Percentiles rank a stretch among this genome's conserved stretches.
These are phyloP conservation scores for Sorex araneus DNA, from an alignment of 2,113 vertebrate species.

Conservation along the genomic window DNA sequence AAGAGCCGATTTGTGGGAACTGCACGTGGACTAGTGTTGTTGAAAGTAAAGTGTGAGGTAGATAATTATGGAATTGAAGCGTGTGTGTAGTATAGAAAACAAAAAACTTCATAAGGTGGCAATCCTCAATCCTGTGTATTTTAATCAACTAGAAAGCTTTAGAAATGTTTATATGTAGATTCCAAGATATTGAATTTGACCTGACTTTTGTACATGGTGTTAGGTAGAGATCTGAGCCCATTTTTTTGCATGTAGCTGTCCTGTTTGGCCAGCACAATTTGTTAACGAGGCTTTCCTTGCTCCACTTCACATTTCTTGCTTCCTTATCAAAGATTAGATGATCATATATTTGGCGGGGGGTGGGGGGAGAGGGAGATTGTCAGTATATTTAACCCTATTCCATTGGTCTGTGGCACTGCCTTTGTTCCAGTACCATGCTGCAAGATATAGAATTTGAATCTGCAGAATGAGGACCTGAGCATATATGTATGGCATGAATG, in stretches of 20 bases:
- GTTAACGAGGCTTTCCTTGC: no score
- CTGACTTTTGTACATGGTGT: no score
- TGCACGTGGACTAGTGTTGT: neutral
- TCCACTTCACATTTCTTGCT: no score
- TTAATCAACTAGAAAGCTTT: neutral
- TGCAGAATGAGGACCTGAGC: slow-evolving; percentile 7
- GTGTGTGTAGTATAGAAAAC: neutral
- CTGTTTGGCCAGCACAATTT: no score
- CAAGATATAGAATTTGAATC: neutral
- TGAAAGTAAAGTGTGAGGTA: neutral
- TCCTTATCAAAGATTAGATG: no score
- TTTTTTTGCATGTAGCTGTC: no score
- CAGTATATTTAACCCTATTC: no score
- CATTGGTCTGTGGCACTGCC: no score
- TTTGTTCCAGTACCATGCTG: no score
- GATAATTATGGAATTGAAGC: neutral
- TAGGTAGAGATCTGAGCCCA: no score
- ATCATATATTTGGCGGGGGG: no score
- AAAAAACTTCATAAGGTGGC: neutral
- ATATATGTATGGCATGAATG: neutral
- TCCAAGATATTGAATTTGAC: neutral
- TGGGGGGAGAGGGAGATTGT: no score
- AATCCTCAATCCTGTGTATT: neutral
- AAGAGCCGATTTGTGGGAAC: neutral
- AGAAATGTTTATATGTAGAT: neutral